Percentiles rank a stretch among this genome's conserved stretches.
phyloP scores from a whole-genome alignment of 2,113 vertebrate species.

The Psilopogon haemacephalus region DNA sequence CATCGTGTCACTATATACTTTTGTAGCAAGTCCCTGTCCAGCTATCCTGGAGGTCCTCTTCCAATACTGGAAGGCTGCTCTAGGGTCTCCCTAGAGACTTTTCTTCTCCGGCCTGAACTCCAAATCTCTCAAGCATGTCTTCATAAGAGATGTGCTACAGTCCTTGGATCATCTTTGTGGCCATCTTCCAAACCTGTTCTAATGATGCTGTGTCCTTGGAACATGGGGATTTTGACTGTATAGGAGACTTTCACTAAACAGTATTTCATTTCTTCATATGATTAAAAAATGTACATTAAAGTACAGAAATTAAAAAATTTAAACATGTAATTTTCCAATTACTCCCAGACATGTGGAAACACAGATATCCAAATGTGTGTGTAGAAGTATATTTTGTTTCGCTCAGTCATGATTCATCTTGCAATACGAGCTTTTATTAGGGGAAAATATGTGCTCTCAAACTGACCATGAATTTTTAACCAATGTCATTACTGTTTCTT shows the following conservation, averaged over 20 bases:
- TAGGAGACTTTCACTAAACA: not conserved
- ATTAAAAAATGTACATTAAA: not conserved
- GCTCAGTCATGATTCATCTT: not conserved
- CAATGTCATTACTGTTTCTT: constrained; percentile 45
- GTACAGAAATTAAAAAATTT: not conserved
- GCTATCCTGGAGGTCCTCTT: no score
- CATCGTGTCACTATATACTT: no score
- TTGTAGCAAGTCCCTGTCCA: no score
- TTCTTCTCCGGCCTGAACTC: no score
- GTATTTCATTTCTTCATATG: not conserved
- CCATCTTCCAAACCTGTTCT: no score
- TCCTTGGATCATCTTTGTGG: no score
- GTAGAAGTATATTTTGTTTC: not conserved
- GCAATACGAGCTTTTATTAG: constrained; percentile 15
- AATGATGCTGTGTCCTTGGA: no score
- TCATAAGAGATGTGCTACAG: no score
- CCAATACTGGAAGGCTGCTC: no score
- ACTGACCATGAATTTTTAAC: constrained; percentile 49
- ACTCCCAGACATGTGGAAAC: not conserved
- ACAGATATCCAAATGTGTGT: not conserved
- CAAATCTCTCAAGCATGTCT: no score
- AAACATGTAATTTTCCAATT: not conserved
- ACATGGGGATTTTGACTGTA: not conserved
- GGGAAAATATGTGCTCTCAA: not conserved
- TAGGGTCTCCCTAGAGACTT: no score